Evolutionary conservation across 2,888 invertebrate genomes (phyloP).

Genomic region (Idaea biselata): DNA sequence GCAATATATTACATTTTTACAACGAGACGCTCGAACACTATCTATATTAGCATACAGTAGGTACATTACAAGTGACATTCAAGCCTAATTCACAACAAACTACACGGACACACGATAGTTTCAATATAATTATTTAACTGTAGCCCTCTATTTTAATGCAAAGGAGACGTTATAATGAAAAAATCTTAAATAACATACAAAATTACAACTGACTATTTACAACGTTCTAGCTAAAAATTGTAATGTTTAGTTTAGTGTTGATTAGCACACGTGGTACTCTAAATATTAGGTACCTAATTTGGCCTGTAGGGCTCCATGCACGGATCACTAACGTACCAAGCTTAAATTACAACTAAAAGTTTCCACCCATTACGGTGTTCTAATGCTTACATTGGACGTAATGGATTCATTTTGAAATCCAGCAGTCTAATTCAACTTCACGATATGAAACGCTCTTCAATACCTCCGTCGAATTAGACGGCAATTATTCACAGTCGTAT

Average conservation of each 20-base stretch:
- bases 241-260: constrained; percentile 50
- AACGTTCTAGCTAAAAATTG: constrained; percentile 69
- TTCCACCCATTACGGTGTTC: constrained; percentile 22
- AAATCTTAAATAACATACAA: constrained; percentile 75
- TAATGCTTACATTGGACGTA: background rate
- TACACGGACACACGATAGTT: constrained; percentile 77
- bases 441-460: too few relatives aligned
- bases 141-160: constrained; percentile 73
- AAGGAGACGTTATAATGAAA: constrained; percentile 74
- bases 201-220: constrained; percentile 77
- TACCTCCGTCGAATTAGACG: too few relatives aligned
- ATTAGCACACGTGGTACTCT: constrained; percentile 58
- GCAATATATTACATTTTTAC: constrained; percentile 80
- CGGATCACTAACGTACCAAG: constrained; percentile 59
- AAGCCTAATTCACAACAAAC: constrained; percentile 76
- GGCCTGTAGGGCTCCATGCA: constrained; percentile 70
- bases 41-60: constrained; percentile 53
- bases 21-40: constrained; percentile 72
- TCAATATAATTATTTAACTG: constrained; percentile 68
- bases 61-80: constrained; percentile 51
- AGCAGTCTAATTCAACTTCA: too few relatives aligned
- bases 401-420: too few relatives aligned
- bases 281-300: constrained; percentile 66
- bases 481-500: too few relatives aligned
- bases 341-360: constrained; percentile 53